Evolutionary conservation across 2,888 invertebrate species (phyloP).

Genomic region (Sarcophaga caerulescens): DNA sequence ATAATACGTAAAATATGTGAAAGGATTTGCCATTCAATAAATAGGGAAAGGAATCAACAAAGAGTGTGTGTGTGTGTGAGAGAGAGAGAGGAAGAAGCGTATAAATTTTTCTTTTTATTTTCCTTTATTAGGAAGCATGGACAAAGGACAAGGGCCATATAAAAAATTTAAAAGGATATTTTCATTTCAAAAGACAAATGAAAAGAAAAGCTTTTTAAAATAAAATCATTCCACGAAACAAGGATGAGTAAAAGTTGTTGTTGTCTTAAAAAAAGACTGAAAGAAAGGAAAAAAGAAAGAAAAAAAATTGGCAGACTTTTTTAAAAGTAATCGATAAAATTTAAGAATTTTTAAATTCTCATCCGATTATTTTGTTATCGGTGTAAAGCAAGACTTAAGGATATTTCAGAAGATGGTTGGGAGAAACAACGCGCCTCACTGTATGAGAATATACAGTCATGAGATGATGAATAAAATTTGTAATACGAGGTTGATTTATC

Average conservation of each 20-base stretch:
- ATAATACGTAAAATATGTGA: slow-evolving; percentile 13
- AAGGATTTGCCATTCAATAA: slow-evolving; percentile 31
- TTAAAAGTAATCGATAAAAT: too few relatives aligned
- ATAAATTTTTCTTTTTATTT: slow-evolving; percentile 22
- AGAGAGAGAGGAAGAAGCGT: not conserved
- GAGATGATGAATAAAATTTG: too few relatives aligned
- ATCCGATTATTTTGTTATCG: not conserved
- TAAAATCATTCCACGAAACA: not conserved
- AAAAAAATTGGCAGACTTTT: not conserved
- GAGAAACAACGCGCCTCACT: too few relatives aligned
- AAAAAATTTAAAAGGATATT: slow-evolving; percentile 38
- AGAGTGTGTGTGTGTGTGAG: too few relatives aligned
- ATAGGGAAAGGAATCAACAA: not conserved
- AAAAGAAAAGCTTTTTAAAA: slow-evolving; percentile 27
- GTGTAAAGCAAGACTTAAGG: too few relatives aligned
- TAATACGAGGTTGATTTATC: too few relatives aligned
- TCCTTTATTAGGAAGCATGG: slow-evolving; percentile 23
- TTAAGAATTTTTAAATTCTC: too few relatives aligned
- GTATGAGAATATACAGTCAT: too few relatives aligned
- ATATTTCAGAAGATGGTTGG: too few relatives aligned
- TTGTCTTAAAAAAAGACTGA: slow-evolving; percentile 23
- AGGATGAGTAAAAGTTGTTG: slow-evolving; percentile 39
- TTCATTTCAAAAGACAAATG: not conserved
- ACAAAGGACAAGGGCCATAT: slow-evolving; percentile 12
- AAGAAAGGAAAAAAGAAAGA: not conserved